These are phyloP conservation scores for Cottoperca gobio DNA, from an alignment of 2,797 vertebrate species.

Conservation along the genomic window DNA sequence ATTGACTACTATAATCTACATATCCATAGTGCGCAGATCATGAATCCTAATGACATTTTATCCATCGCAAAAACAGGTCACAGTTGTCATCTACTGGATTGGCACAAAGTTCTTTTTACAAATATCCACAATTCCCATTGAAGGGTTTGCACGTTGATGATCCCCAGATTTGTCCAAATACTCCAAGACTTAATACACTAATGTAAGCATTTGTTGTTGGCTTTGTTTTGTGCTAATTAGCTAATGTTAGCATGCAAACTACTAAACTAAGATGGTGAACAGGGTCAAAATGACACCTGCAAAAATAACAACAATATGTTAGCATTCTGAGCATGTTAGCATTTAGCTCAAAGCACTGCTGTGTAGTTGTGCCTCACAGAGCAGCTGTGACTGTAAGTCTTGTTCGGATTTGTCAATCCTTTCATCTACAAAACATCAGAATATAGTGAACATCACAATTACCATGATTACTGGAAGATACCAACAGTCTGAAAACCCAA, in stretches of 20 bases:
- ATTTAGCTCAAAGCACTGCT: too few species aligned
- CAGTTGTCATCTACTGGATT: neutral
- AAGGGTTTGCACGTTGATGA: too few species aligned
- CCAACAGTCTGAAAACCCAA: neutral
- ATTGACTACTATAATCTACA: neutral
- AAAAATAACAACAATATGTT: neutral
- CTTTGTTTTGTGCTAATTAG: neutral
- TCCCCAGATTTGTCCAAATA: neutral
- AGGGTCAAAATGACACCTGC: neutral
- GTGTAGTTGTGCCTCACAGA: too few species aligned
- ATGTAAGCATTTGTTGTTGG: neutral
- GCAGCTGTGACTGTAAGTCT: too few species aligned
- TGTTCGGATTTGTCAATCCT: neutral
- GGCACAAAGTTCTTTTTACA: too few species aligned
- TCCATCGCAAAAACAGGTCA: neutral
- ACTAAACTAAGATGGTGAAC: neutral
- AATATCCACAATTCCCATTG: too few species aligned
- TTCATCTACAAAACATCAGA: neutral
- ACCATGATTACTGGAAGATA: neutral
- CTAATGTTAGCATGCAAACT: neutral
- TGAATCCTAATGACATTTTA: neutral
- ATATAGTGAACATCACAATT: neutral
- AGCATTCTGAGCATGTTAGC: neutral
- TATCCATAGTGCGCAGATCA: neutral
- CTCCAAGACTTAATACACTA: too few species aligned